Percentiles rank a stretch among this genome's conserved stretches.
Evolutionary conservation across 2,797 vertebrate species (phyloP).

Genomic region (Podarcis lilfordi): DNA sequence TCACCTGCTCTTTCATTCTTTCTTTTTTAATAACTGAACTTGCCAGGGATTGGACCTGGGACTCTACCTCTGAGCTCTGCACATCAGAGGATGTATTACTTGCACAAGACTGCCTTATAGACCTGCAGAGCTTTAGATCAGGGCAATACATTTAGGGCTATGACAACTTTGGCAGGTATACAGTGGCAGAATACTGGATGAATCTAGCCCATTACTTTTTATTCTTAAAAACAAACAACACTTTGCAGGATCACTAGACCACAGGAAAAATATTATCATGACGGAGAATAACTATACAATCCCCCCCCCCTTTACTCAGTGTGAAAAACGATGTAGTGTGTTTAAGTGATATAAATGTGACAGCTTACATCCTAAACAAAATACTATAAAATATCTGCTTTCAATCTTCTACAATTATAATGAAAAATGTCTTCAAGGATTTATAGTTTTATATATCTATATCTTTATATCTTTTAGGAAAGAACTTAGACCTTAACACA

Average conservation of each 20-base stretch:
- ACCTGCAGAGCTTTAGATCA: background rate
- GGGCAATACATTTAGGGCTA: background rate
- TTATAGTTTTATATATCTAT: constrained; percentile 4
- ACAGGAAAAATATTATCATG: background rate
- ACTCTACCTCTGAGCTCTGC: background rate
- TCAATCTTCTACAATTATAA: constrained; percentile 55
- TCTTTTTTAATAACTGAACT: background rate
- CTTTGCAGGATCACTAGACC: constrained; percentile 7
- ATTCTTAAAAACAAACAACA: background rate
- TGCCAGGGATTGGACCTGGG: background rate
- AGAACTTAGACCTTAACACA: constrained; percentile 59
- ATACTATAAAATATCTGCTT: constrained; percentile 54
- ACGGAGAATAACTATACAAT: constrained; percentile 22
- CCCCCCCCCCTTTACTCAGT: background rate
- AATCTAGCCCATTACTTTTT: rapidly evolving
- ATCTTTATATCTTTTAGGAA: constrained; percentile 47
- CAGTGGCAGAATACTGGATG: rapidly evolving
- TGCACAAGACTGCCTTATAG: background rate
- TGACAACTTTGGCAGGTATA: background rate
- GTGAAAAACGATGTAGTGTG: constrained; percentile 26
- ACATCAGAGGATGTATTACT: background rate
- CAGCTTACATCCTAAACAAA: constrained; percentile 58
- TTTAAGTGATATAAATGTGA: constrained; percentile 51
- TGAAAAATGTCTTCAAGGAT: constrained; percentile 50
- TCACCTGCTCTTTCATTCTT: background rate